Base-by-base conservation (phyloP, 2,888 invertebrate species). In the Diachrysia chrysitis region DNA sequence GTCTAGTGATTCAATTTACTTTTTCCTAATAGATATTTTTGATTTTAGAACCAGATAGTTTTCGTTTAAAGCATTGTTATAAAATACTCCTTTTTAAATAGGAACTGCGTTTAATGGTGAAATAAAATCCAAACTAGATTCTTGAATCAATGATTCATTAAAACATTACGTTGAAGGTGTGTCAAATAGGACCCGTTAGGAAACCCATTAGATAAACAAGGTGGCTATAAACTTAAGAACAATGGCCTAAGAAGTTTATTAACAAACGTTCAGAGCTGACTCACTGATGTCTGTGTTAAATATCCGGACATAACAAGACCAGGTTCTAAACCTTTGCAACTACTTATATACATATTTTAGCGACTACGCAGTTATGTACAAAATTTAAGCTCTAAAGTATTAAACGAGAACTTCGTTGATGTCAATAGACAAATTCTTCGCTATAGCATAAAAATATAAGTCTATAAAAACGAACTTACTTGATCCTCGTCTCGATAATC, bases 401-500 rank as follows among this genome's bases (percentile, higher is more conserved):
- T 21, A 21, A 9, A 25, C 25, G 2, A 19, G 6, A 3, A n/a
- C 12, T 19, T 21, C 1, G 7, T 48, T 2, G 19, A 48, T 6
- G 10, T 32, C 2, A 48, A 48, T 17, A 19, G 2, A 48, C 1
- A 48, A 7, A 10, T 7, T 2, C 0, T 9, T 10, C 48, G 48
- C 17, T 10, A 19, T 42, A n/a, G 1, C 7, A 17, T 46, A 6
- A 42, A 46, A n/a, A 46, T 46, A 17, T 46, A 1, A 54, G 10
- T 14, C 17, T 55, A 63, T 2, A 46, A 48, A 42, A 63, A 35
- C 23, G n/a, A 19, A 88, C 94, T 85, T 82, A 95, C 95, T 90
- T 94, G 90, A 74, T 93, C 92, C 69, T 91, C 93, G 37, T 91
- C 90, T 17, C 89, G 87, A 79, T 91, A 95, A 82, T 95, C 94